These are phyloP conservation scores for Thalassarche chlororhynchos DNA, from an alignment of 2,113 vertebrate species.

Conservation along the genomic window DNA sequence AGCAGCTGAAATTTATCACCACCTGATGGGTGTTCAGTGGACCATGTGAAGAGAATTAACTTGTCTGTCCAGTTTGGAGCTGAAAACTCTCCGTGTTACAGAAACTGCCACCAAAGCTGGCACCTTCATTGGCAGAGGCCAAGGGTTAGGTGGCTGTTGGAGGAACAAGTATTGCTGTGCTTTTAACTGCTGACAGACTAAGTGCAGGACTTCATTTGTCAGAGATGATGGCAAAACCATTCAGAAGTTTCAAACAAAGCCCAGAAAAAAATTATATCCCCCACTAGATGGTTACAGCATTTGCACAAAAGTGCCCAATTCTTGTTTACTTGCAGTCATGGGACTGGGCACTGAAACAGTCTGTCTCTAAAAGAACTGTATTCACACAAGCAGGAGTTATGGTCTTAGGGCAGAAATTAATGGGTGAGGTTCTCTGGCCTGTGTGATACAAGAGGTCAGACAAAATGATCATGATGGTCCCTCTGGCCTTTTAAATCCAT, in stretches of 20 bases:
- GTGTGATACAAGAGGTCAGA: neutral
- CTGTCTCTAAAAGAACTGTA: neutral
- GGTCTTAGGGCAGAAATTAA: neutral
- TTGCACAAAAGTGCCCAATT: neutral
- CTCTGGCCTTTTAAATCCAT: constrained; percentile 29
- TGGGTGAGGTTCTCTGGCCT: neutral
- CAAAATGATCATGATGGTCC: neutral
- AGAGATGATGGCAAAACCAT: neutral
- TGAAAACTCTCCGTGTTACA: constrained; percentile 20
- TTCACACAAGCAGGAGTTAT: neutral
- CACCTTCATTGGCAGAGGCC: constrained; percentile 9
- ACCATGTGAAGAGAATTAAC: constrained; percentile 48
- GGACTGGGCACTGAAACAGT: neutral
- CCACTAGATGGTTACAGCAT: neutral
- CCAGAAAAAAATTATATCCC: neutral
- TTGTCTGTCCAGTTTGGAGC: constrained; percentile 37
- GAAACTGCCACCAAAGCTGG: constrained; percentile 30
- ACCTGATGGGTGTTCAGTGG: constrained; percentile 35
- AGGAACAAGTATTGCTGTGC: neutral
- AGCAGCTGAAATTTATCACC: constrained; percentile 46
- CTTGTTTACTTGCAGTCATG: neutral
- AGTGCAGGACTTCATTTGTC: constrained; percentile 12
- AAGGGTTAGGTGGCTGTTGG: neutral
- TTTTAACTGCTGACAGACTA: constrained; percentile 40
- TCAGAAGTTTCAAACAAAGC: neutral